Evolutionary conservation across 2,113 vertebrate genomes (phyloP), one percentile per base, ranked within the genome.

Genomic region (Scolopax mira): DNA sequence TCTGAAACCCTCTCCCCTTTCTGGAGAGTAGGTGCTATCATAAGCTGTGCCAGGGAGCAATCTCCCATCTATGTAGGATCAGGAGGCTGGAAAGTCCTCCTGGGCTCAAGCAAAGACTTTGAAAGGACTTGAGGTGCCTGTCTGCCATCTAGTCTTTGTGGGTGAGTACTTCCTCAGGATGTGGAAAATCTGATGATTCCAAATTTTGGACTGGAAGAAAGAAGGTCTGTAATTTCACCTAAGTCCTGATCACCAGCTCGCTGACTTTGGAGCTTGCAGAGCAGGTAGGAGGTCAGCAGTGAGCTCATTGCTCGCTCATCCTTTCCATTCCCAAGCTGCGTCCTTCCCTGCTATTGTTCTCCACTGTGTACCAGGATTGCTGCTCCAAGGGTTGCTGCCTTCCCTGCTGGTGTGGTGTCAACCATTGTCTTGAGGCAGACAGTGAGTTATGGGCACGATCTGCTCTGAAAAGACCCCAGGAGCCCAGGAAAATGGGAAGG

Each of bases 241-340:
- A 28, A 54, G 18, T 28, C 51, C 46, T 61, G 46, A n/a, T 79
- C 31, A 13, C 44, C 46, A 61, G 13, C 23, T 61, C 61, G 69
- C 64, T 66, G 31, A 33, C 11, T 75, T 42, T 1, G 1, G 24
- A 49, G 51, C 67, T 30, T 75, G 73, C 11, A 55, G 62, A 87
- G 70, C 64, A 67, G 65, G 74, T 88, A 66, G 33, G 58, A 90
- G 37, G 19, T 27, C 0, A 0, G 52, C 30, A 33, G 39, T 71
- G 73, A 90, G 67, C 64, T 92, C 82, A 42, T 14, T 24, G 51
- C 70, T 73, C 31, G 6, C 83, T 77, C 90, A 90, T 62, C 85
- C 31, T 89, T 91, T 60, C 85, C 55, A 3, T 57, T 81, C 37
- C 58, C 60, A 2, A 16, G 18, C 85, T 73, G 22, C 42, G 27